Evolutionary conservation across 53 echinoderm and acorn worm species (phyloP), one percentile per base, ranked within the genome.

Genomic region (Patiria pectinifera): DNA sequence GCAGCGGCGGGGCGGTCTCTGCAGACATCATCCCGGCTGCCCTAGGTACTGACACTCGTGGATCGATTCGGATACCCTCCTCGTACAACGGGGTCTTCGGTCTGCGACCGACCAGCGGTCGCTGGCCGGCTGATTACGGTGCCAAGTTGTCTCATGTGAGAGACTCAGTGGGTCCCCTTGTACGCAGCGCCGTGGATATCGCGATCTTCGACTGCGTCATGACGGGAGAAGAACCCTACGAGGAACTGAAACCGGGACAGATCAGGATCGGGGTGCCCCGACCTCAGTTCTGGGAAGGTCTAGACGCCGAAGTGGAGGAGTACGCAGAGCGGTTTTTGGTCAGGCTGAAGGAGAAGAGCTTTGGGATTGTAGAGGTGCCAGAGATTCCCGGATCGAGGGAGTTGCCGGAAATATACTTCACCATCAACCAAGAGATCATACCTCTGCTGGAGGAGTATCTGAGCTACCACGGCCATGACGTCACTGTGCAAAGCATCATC

Each of bases 61-160:
- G 89, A 26, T 89, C 89, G 12, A 60, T 89, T 11, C 89, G 89
- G 69, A 89, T 81, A 8, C 89, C 89, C 21, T 89, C 89, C 21
- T 89, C 89, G 2, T 89, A 81, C 81, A 80, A 43, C 63, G 89
- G 89, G 11, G 89, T 89, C 8, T 89, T 89, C 25, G 89, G 89
- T 2, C 62, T 89, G 66, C 80, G 89, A 11, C 63, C 89, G 3
- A 89, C 89, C 70, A 89, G 80, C 11, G 81, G 89, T 9, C 89
- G 89, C 45, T 89, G 89, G 89, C 89, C 89, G 77, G 47, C 89
- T 25, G 89, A 89, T 47, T 89, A 81, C 49, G 89, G 89, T 3
- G 89, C 48, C 25, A 89, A 89, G 81, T 35, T 89, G 69, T 12
- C 89, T 3, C 89, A 89, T 47, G 21, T 89, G 0, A 66, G 89